Evolutionary conservation across 2,888 invertebrate species (phyloP).

Genomic region (Lydus trimaculatus): DNA sequence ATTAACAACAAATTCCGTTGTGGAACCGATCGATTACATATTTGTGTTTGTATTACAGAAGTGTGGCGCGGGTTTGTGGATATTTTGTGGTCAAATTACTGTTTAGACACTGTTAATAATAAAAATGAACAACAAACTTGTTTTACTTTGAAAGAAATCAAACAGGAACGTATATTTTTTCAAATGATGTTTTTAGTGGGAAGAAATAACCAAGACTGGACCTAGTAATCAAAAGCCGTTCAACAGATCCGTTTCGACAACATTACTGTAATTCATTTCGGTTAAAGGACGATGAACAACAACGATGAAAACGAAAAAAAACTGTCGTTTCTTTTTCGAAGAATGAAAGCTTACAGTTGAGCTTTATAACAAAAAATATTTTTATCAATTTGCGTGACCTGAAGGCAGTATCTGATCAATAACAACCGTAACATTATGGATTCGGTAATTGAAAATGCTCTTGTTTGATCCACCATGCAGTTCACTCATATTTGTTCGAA

Average conservation of each 20-base stretch:
- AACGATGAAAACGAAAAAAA: neutral
- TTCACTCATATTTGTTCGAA: too few species aligned
- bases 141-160: too few species aligned
- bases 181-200: too few species aligned
- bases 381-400: neutral
- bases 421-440: neutral
- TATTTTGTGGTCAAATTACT: neutral
- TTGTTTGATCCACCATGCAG: too few species aligned
- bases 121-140: neutral
- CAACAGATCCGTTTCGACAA: too few species aligned
- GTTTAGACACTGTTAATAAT: neutral
- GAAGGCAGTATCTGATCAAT: neutral
- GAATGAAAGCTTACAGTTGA: too few species aligned
- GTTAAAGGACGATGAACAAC: too few species aligned
- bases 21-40: constrained; percentile 44
- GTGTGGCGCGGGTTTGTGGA: constrained; percentile 28
- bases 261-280: too few species aligned
- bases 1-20: constrained; percentile 47
- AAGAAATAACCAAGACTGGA: too few species aligned
- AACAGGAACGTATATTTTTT: too few species aligned
- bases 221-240: too few species aligned
- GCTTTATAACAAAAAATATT: too few species aligned
- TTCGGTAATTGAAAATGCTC: neutral
- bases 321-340: neutral
- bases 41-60: constrained; percentile 36